These are phyloP conservation scores for Chaunax sp. DNA, from an alignment of 2,797 vertebrate genomes.

Conservation along the genomic window DNA sequence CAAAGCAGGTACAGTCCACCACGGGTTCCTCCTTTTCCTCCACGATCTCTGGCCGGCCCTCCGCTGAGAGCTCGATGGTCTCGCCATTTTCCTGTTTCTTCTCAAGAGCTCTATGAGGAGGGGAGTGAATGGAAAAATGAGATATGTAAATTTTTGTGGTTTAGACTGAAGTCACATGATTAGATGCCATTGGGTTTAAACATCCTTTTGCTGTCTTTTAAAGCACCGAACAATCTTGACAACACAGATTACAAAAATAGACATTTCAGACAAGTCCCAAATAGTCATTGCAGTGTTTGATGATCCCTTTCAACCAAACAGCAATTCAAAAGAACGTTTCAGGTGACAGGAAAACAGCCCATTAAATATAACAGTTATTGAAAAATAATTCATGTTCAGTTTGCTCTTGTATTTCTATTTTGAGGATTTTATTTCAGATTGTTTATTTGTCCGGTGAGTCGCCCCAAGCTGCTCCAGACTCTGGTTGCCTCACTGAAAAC, in stretches of 20 bases:
- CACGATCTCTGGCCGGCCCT: conserved; percentile 88
- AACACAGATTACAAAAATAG: too few relatives aligned
- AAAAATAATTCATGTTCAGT: not conserved
- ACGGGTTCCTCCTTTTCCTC: conserved; percentile 85
- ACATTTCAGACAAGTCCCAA: too few relatives aligned
- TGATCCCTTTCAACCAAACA: too few relatives aligned
- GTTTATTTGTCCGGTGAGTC: not conserved
- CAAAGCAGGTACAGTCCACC: conserved; percentile 93
- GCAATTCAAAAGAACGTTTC: too few relatives aligned
- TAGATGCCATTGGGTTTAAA: not conserved
- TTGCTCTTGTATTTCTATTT: not conserved
- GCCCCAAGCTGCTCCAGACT: not conserved
- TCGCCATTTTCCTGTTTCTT: conserved; percentile 90
- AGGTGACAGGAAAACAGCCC: not conserved
- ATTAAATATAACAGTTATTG: not conserved
- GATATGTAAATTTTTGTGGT: not conserved
- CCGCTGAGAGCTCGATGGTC: conserved; percentile 90
- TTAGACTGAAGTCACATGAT: not conserved
- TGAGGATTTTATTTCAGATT: not conserved
- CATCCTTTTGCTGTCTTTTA: too few relatives aligned
- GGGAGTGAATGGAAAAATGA: not conserved
- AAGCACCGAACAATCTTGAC: too few relatives aligned
- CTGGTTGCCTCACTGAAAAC: conserved; percentile 5
- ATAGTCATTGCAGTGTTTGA: too few relatives aligned
- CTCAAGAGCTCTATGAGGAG: conserved; percentile 85